Evolutionary conservation across 2,113 vertebrate species (phyloP).

Genomic region (Mellivora capensis): DNA sequence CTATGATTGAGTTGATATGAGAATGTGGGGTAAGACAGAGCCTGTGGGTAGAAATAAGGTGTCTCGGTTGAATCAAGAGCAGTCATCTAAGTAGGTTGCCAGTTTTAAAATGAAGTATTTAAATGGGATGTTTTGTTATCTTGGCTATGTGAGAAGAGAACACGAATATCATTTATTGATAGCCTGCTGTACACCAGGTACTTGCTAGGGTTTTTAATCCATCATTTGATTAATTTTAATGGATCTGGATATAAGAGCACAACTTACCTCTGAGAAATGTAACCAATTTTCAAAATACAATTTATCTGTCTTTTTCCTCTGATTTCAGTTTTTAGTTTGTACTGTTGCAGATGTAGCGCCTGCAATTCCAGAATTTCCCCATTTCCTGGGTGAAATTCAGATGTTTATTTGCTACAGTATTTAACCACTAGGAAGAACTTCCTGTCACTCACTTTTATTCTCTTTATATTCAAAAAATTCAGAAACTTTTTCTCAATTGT

Average conservation of each 20-base stretch:
- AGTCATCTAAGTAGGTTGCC: not conserved
- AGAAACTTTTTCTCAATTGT: not conserved
- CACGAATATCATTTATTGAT: not conserved
- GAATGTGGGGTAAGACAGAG: not conserved
- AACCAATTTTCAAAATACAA: not conserved
- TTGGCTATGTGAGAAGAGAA: not conserved
- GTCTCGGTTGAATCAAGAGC: not conserved
- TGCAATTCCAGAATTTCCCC: not conserved
- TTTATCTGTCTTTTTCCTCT: not conserved
- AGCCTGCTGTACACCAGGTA: not conserved
- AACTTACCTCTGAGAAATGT: not conserved
- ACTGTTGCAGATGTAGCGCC: not conserved
- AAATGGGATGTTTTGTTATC: not conserved
- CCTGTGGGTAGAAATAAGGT: not conserved
- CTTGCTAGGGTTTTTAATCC: not conserved
- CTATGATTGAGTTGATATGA: not conserved
- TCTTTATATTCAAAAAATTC: not conserved
- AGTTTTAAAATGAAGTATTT: not conserved
- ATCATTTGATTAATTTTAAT: slow-evolving; percentile 2
- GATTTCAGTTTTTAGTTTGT: not conserved
- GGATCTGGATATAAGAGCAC: not conserved
- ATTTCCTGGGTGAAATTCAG: not conserved
- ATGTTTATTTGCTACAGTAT: not conserved
- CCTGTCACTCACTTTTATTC: not conserved
- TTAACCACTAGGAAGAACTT: not conserved